Evolutionary conservation across 2,797 vertebrate species (phyloP).

Genomic region (Tauraco hartlaubi): DNA sequence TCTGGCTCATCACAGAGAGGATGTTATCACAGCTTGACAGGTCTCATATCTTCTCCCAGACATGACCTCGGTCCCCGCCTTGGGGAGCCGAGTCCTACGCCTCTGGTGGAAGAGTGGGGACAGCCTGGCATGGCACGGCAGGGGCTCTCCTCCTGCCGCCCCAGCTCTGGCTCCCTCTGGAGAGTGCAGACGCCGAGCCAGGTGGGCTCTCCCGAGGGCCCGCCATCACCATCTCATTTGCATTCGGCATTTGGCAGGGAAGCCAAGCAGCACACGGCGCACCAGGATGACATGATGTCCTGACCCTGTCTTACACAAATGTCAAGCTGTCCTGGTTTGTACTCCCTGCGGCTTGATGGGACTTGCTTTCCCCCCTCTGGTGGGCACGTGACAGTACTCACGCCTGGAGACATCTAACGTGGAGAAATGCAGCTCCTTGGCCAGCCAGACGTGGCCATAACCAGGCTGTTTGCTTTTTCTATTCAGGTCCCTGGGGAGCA

Average conservation of each 20-base stretch:
- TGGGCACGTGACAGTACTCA: neutral
- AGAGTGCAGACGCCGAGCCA: neutral
- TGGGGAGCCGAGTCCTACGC: neutral
- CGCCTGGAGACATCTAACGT: neutral
- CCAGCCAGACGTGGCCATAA: neutral
- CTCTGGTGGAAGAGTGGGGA: neutral
- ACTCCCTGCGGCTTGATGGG: neutral
- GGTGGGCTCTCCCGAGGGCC: conserved; percentile 14
- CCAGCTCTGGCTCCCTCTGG: neutral
- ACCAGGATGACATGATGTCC: neutral
- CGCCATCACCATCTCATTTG: neutral
- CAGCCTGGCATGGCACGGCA: accelerated
- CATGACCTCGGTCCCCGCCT: accelerated
- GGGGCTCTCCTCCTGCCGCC: neutral
- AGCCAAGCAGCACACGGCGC: neutral
- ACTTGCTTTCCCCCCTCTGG: neutral
- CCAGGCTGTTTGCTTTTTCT: neutral
- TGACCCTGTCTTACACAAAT: conserved; percentile 21
- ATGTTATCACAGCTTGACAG: neutral
- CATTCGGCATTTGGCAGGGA: neutral
- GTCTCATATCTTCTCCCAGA: neutral
- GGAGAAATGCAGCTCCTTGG: neutral
- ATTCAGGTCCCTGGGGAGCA: accelerated
- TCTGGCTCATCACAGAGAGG: neutral
- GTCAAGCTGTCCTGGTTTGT: conserved; percentile 9